These are phyloP conservation scores for Taurulus bubalis DNA, from an alignment of 2,113 vertebrate genomes.

Conservation along the genomic window DNA sequence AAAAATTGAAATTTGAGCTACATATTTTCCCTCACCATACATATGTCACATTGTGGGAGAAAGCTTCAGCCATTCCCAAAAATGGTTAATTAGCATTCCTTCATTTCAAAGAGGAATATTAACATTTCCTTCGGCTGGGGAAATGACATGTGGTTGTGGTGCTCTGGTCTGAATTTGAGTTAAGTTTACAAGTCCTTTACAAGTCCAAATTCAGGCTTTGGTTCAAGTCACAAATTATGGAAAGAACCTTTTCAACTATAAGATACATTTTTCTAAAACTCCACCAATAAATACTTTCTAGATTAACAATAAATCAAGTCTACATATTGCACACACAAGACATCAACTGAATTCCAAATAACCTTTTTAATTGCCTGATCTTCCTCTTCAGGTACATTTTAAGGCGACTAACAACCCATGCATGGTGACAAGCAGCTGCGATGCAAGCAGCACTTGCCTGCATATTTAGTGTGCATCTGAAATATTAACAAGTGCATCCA, in stretches of 20 bases:
- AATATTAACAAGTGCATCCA: neutral
- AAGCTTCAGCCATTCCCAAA: neutral
- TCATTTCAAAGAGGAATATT: neutral
- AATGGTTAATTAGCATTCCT: slow-evolving; percentile 3
- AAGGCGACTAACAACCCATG: neutral
- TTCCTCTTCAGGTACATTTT: neutral
- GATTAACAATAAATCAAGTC: neutral
- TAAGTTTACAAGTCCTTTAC: neutral
- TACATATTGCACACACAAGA: neutral
- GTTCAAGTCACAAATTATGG: neutral
- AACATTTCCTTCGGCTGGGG: neutral
- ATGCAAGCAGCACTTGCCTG: neutral
- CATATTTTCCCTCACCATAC: neutral
- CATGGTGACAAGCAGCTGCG: neutral
- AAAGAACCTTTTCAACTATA: neutral
- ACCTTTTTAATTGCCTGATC: neutral
- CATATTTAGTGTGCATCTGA: neutral
- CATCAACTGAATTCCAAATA: neutral
- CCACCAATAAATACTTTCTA: neutral
- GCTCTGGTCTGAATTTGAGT: neutral
- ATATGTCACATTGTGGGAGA: slow-evolving; percentile 2
- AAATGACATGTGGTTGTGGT: neutral
- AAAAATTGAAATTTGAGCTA: slow-evolving; percentile 17
- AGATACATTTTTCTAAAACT: neutral
- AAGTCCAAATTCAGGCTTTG: too few relatives aligned